Evolutionary conservation across 1,140 invertebrate genomes (phyloP).

Genomic region (Zaprionus ornatus): DNA sequence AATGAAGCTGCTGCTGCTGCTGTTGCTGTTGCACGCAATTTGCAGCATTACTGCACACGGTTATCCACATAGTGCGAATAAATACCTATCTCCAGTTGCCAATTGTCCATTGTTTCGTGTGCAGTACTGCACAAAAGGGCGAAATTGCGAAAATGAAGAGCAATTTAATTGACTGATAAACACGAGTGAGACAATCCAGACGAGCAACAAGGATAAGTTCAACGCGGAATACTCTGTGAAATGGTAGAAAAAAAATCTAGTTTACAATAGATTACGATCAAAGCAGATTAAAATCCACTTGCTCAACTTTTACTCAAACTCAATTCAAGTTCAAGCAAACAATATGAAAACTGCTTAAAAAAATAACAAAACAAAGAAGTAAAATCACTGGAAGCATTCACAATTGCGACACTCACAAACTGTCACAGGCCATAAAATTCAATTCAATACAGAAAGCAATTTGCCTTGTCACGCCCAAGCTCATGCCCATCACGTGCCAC

Average conservation of each 20-base stretch:
- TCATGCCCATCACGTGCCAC: slow-evolving; percentile 74
- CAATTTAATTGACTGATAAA: not conserved
- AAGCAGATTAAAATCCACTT: not conserved
- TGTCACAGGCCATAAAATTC: slow-evolving; percentile 78
- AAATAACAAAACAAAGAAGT: not conserved
- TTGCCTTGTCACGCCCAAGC: slow-evolving; percentile 63
- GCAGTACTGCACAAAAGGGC: not conserved
- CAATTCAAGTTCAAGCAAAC: not conserved
- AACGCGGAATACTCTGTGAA: not conserved
- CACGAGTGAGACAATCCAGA: not conserved
- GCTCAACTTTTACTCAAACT: not conserved
- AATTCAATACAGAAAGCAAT: slow-evolving; percentile 74
- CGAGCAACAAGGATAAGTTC: not conserved
- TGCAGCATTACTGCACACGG: slow-evolving; percentile 18
- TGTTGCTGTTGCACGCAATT: slow-evolving; percentile 31
- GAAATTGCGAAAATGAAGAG: not conserved
- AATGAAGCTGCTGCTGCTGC: slow-evolving; percentile 21
- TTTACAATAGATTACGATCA: not conserved
- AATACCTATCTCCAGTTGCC: slow-evolving; percentile 6
- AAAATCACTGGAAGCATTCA: slow-evolving; percentile 16
- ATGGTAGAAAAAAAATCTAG: not conserved
- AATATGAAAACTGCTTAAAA: not conserved
- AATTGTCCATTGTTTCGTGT: slow-evolving; percentile 8
- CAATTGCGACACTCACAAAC: slow-evolving; percentile 57
- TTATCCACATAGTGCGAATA: not conserved